A percentile compares a stretch with the other conserved stretches of the same genome.
phyloP scores from a whole-genome alignment of 2,888 invertebrate species.

The Ophonus ardosiacus region DNA sequence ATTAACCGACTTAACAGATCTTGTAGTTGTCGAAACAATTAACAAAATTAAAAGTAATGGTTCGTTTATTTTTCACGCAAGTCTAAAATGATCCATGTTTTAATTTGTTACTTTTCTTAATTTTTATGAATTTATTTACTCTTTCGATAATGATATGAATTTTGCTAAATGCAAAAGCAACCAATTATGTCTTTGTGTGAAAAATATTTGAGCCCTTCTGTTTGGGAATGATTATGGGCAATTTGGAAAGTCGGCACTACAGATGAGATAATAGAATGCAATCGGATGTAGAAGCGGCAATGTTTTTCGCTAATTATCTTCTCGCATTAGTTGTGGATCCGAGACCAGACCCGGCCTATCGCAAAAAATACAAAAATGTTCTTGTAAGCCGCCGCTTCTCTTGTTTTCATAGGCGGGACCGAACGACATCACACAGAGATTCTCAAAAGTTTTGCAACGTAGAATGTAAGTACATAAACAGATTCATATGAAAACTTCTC shows the following conservation, averaged over 20 bases:
- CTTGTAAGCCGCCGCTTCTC: constrained; percentile 22
- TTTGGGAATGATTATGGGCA: not conserved
- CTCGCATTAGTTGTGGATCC: constrained; percentile 20
- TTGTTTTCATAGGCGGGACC: constrained; percentile 43
- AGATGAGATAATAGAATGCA: not conserved
- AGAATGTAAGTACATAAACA: too few species aligned
- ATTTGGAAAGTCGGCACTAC: not conserved
- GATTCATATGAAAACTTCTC: too few species aligned
- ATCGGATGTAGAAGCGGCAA: not conserved
- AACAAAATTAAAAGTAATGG: too few species aligned
- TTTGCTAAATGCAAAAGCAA: too few species aligned
- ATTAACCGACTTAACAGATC: too few species aligned
- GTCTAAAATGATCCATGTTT: too few species aligned
- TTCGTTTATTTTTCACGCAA: too few species aligned
- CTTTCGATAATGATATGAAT: too few species aligned
- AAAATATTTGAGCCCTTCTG: not conserved
- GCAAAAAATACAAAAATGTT: constrained; percentile 52
- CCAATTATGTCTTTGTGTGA: not conserved
- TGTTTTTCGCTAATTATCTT: constrained; percentile 56
- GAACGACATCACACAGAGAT: not conserved
- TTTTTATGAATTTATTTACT: too few species aligned
- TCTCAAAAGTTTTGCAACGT: constrained; percentile 1
- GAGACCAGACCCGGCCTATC: constrained; percentile 6
- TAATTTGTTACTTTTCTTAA: too few species aligned
- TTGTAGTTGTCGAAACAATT: too few species aligned